Conservation (phyloP, 2,797 vertebrate species). For the Mionectes olivaceus region DNA sequence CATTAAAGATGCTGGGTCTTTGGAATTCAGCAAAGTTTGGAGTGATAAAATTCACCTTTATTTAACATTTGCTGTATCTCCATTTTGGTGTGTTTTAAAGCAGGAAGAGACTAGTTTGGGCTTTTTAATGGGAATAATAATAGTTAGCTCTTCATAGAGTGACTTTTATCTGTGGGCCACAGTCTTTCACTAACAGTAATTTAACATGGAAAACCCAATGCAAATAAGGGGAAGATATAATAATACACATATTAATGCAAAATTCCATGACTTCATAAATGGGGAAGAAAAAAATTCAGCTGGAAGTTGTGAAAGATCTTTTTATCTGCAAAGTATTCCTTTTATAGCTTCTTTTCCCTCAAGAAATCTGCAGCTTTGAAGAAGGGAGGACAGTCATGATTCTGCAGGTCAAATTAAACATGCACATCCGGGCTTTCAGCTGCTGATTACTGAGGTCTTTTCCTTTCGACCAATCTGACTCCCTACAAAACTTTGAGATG, state of each 20-base stretch:
- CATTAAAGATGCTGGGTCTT: not conserved
- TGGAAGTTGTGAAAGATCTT: slow-evolving; percentile 24
- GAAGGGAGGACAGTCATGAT: not conserved
- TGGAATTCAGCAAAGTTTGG: slow-evolving; percentile 20
- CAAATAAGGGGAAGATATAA: not conserved
- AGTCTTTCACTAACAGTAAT: slow-evolving; percentile 5
- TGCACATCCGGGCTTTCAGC: not conserved
- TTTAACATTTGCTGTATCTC: slow-evolving; percentile 17
- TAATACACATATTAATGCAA: not conserved
- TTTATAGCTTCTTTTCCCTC: not conserved
- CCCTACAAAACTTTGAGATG: not conserved
- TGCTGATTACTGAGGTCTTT: not conserved
- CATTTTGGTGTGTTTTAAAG: not conserved
- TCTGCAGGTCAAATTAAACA: not conserved
- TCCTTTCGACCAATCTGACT: accelerated
- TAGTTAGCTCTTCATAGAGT: not conserved
- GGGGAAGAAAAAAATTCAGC: not conserved
- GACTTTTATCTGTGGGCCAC: not conserved
- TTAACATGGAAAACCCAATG: not conserved
- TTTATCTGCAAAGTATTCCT: not conserved
- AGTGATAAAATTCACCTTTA: slow-evolving; percentile 12
- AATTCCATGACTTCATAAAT: not conserved
- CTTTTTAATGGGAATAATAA: slow-evolving; percentile 34
- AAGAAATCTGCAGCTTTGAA: not conserved
- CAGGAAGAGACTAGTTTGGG: not conserved